Evolutionary conservation across 2,888 invertebrate genomes (phyloP), one percentile per base, ranked within the genome.

Genomic region (Anarsia innoxiella): DNA sequence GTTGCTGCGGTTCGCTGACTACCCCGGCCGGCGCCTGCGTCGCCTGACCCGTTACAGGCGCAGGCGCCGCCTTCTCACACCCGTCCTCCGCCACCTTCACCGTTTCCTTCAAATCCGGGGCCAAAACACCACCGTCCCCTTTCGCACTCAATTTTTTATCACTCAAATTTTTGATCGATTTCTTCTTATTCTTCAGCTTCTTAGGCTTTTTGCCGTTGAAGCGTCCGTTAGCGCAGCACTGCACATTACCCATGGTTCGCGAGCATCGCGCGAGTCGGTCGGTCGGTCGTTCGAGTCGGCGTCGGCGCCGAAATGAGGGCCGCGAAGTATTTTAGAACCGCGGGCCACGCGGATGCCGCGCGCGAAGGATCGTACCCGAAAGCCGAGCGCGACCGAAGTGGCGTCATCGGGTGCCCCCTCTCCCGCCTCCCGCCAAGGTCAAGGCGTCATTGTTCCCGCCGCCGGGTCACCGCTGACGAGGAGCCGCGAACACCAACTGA

Each of bases 331-430:
- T 80, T 79, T 78, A 59, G 74, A 73, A 74, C 77, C 79, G 63
- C 79, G 75, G 76, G 77, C 78, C 77, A 83, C 80, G 79, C 83
- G 83, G 78, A 84, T 82, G 71, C 69, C 74, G 75, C 72, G 73
- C 75, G 66, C 78, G 74, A 74, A 79, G 83, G 82, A 82, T 84
- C 80, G 79, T 79, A 78, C 79, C 83, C 84, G 83, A 84, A 83
- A 84, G 84, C 82, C 79, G 66, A 65, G 74, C 72, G 70, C 72
- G 79, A 65, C 73, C 79, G 76, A 74, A 78, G 68, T 78, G 80
- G 71, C 84, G 82, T 82, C 83, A 83, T 74, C 79, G 67, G 63
- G 55, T 68, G 67, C 70, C 63, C 54, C 70, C 61, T 67, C 71
- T 61, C 73, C 68, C 66, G 72, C 79, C 75, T 59, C 77, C 59